Conservation (phyloP, 2,113 vertebrate genomes). For the Sapajus apella region DNA sequence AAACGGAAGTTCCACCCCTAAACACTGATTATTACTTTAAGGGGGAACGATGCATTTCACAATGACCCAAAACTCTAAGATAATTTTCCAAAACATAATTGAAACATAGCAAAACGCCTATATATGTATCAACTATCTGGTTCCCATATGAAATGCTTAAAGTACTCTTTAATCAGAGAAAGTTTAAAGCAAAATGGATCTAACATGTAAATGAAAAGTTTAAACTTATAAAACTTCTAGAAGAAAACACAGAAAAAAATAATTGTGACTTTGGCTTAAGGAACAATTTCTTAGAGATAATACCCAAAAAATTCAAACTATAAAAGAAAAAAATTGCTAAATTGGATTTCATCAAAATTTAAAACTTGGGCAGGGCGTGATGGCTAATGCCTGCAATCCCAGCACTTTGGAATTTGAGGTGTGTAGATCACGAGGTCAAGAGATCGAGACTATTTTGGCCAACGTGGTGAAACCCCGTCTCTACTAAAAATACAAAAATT, state of each 20-base stretch:
- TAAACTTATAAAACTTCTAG: background rate
- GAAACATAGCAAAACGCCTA: background rate
- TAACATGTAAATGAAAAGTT: background rate
- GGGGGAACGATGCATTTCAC: background rate
- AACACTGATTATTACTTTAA: constrained; percentile 23
- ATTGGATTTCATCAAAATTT: background rate
- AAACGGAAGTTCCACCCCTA: constrained; percentile 9
- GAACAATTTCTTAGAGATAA: background rate
- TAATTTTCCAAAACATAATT: constrained; percentile 34
- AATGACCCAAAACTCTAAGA: background rate
- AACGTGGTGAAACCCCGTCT: too few relatives aligned
- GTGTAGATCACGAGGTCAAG: too few relatives aligned
- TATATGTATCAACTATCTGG: background rate
- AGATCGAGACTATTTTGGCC: too few relatives aligned
- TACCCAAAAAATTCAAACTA: background rate
- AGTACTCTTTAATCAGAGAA: background rate
- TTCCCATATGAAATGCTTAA: constrained; percentile 19
- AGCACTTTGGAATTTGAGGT: too few relatives aligned
- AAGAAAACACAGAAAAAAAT: background rate
- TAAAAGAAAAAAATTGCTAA: background rate
- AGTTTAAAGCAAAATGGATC: background rate
- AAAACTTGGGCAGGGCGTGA: background rate
- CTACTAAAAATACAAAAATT: too few relatives aligned
- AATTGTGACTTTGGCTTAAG: constrained; percentile 16
- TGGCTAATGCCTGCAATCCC: too few relatives aligned